Percentiles rank a stretch among this genome's conserved stretches.
phyloP scores from a whole-genome alignment of 2,113 vertebrate genomes.

The Tonatia bakeri region DNA sequence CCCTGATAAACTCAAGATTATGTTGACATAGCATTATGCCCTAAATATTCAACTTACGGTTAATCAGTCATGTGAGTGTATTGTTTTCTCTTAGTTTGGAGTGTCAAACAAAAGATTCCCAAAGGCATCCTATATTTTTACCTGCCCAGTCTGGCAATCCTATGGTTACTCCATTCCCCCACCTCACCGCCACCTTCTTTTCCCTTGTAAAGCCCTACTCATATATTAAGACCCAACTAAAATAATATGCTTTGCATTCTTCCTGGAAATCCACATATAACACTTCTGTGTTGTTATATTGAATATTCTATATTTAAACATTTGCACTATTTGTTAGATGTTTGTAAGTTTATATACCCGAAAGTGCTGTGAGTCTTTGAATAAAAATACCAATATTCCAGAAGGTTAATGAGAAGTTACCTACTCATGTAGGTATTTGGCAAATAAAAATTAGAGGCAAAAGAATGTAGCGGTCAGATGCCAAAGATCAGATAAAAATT shows the following conservation, averaged over 20 bases:
- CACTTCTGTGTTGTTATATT: neutral
- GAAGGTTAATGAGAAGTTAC: neutral
- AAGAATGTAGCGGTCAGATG: neutral
- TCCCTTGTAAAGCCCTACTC: neutral
- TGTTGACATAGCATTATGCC: neutral
- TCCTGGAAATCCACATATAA: neutral
- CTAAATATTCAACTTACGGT: neutral
- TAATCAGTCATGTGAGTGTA: neutral
- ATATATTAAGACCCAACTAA: neutral
- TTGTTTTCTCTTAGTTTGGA: neutral
- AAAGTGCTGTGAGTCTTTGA: neutral
- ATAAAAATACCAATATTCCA: neutral
- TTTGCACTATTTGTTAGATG: neutral
- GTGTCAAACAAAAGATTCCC: neutral
- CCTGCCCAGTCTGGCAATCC: neutral
- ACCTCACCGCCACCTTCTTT: accelerated
- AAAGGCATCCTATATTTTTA: neutral
- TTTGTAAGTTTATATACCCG: neutral
- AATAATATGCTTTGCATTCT: neutral
- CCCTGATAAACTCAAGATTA: neutral
- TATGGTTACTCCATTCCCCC: accelerated
- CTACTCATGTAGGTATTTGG: neutral
- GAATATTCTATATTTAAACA: neutral
- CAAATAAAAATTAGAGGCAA: neutral
- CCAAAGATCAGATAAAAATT: neutral